Conservation (phyloP, 2,113 vertebrate species). For the Arizona elegans region DNA sequence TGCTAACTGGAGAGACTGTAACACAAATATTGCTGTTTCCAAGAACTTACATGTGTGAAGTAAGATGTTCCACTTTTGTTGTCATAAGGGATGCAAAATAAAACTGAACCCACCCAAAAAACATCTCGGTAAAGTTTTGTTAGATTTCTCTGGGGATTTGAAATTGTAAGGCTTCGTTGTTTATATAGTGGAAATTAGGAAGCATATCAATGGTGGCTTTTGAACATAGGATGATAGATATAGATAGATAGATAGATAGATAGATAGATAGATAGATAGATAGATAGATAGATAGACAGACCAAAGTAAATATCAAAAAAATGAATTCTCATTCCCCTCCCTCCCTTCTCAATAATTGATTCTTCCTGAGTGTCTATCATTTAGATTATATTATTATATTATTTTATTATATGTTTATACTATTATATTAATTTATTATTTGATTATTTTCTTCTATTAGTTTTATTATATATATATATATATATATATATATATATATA, state of each 20-base stretch:
- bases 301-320: too few species aligned
- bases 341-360: too few species aligned
- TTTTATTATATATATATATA: too few species aligned
- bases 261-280: too few species aligned
- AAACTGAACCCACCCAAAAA: background rate
- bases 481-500: too few species aligned
- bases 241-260: too few species aligned
- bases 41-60: background rate
- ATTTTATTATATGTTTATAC: too few species aligned
- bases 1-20: background rate
- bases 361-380: background rate
- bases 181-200: background rate
- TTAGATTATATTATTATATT: too few species aligned
- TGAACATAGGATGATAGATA: background rate
- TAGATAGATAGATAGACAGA: too few species aligned
- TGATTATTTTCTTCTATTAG: too few species aligned
- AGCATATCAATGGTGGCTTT: background rate
- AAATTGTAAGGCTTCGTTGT: background rate
- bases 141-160: background rate
- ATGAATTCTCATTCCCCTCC: too few species aligned
- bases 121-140: background rate
- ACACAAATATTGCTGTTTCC: background rate
- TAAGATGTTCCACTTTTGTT: background rate
- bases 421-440: too few species aligned
- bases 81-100: background rate